Evolutionary conservation across 1,140 invertebrate genomes (phyloP).

Genomic region (Drosophila quadrilineata): DNA sequence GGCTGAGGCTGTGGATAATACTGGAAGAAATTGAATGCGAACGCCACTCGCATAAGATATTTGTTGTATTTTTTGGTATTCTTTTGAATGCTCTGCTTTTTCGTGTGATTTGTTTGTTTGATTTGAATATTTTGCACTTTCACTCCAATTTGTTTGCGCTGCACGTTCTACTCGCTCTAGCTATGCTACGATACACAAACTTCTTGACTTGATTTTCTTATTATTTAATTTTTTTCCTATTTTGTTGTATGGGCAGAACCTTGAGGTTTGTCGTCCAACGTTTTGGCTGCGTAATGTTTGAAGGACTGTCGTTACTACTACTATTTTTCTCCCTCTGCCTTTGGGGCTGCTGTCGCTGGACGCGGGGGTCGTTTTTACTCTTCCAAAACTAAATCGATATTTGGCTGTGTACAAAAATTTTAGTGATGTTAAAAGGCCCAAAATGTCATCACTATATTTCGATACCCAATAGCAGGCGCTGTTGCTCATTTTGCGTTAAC

Average conservation of each 20-base stretch:
- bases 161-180: no score
- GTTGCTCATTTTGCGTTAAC: conserved; percentile 5
- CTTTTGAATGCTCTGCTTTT: no score
- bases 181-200: no score
- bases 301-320: conserved; percentile 77
- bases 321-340: conserved; percentile 58
- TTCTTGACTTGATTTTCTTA: no score
- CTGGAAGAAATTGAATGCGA: conserved; percentile 53
- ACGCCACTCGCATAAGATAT: conserved; percentile 33
- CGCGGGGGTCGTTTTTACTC: conserved; percentile 58
- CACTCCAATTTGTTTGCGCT: conserved; percentile 61
- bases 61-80: conserved; percentile 32
- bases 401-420: conserved; percentile 68
- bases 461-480: background rate
- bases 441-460: background rate
- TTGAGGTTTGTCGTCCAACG: conserved; percentile 37
- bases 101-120: no score
- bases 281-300: conserved; percentile 66
- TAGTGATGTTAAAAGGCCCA: background rate
- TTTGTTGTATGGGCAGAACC: conserved; percentile 40
- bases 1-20: conserved; percentile 25
- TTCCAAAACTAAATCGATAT: conserved; percentile 63
- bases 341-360: conserved; percentile 45
- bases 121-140: conserved; percentile 69
- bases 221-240: conserved; percentile 3